Evolutionary conservation across 2,113 vertebrate genomes (phyloP).

Genomic region (Mesoclemmys tuberculata): DNA sequence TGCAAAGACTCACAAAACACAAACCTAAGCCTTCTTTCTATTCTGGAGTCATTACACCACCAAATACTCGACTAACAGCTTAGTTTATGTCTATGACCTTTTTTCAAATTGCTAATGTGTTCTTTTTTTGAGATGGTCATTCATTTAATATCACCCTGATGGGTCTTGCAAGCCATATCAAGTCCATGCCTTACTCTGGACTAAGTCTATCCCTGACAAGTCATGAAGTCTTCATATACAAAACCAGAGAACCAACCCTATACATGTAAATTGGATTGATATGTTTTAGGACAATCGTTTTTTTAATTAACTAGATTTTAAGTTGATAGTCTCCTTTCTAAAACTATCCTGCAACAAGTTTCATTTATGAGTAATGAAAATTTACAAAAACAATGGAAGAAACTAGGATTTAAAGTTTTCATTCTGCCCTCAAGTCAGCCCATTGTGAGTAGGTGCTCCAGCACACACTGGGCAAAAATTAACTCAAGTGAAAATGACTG

Average conservation of each 20-base stretch:
- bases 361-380: too few relatives aligned
- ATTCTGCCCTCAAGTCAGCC: not conserved
- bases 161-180: not conserved
- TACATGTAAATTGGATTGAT: too few relatives aligned
- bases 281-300: too few relatives aligned
- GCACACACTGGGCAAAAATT: not conserved
- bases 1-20: not conserved
- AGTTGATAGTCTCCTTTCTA: not conserved
- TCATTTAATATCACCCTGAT: not conserved
- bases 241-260: too few relatives aligned
- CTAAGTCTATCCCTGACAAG: not conserved
- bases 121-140: not conserved
- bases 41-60: rapidly evolving
- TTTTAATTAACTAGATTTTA: not conserved
- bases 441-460: not conserved
- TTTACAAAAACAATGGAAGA: not conserved
- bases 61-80: not conserved
- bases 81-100: not conserved
- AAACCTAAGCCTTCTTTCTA: not conserved
- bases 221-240: too few relatives aligned
- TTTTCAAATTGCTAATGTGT: not conserved
- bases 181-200: not conserved
- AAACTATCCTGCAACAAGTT: too few relatives aligned
- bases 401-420: not conserved
- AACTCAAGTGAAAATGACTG: not conserved